phyloP scores from a whole-genome alignment of 1,140 invertebrate genomes.

The Cydia strobilella region DNA sequence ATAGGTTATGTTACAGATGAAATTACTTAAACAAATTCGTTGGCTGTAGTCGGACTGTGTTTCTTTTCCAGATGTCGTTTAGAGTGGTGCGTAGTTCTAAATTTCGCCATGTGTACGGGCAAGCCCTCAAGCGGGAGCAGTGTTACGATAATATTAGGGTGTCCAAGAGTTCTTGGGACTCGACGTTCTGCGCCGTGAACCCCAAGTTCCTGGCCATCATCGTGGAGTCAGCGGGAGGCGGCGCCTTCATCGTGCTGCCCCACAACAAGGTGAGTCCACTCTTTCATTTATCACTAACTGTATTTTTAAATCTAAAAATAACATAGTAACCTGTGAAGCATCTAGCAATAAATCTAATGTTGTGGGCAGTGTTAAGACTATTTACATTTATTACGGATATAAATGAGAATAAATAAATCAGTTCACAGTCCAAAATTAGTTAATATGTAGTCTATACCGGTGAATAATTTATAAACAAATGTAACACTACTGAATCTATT shows the following conservation, averaged over 20 bases:
- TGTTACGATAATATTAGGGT: constrained; percentile 99
- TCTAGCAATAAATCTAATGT: constrained; percentile 4
- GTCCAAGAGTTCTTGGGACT: constrained; percentile 99
- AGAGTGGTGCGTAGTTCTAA: constrained; percentile 97
- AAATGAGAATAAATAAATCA: constrained; percentile 1
- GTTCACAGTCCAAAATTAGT: neutral
- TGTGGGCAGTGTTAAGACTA: constrained; percentile 25
- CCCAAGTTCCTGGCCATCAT: constrained; percentile 99
- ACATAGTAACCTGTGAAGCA: constrained; percentile 8
- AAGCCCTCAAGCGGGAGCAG: constrained; percentile 97
- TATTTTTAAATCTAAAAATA: constrained; percentile 35
- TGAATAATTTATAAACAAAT: neutral
- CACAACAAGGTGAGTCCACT: constrained; percentile 91
- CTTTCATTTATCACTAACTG: constrained; percentile 38
- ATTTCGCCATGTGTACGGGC: constrained; percentile 99
- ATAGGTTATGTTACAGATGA: constrained; percentile 76
- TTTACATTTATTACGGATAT: constrained; percentile 6
- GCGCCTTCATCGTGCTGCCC: constrained; percentile 98
- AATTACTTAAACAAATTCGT: constrained; percentile 61
- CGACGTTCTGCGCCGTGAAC: constrained; percentile 99
- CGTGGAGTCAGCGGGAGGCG: constrained; percentile 98
- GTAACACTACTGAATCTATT: neutral
- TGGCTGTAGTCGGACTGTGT: constrained; percentile 57
- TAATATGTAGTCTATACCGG: neutral
- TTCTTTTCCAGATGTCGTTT: constrained; percentile 91